A percentile compares a stretch with the other conserved stretches of the same genome.
These are phyloP conservation scores for Caenorhabditis briggsae DNA, from an alignment of 1,140 invertebrate species.

Conservation along the genomic window DNA sequence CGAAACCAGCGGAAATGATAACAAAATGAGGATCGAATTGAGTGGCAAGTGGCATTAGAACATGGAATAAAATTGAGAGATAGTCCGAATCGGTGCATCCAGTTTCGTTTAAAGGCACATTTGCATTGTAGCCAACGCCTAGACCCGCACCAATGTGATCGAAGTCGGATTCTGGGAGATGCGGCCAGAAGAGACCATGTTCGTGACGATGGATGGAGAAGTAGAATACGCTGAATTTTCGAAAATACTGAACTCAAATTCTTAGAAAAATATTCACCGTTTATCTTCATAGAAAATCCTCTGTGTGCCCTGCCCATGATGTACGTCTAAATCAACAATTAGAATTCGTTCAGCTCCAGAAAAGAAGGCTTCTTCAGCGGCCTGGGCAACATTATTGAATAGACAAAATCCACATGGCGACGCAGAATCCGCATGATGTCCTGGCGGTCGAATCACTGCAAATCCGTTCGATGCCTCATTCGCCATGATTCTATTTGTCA, in stretches of 20 bases:
- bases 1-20: slow-evolving; percentile 90
- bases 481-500: slow-evolving; percentile 36
- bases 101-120: slow-evolving; percentile 89
- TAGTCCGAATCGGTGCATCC: slow-evolving; percentile 90
- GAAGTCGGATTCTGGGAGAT: slow-evolving; percentile 88
- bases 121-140: slow-evolving; percentile 90
- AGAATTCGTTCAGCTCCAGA: slow-evolving; percentile 81
- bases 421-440: slow-evolving; percentile 92
- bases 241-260: no score
- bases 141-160: slow-evolving; percentile 85
- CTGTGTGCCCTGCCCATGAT: slow-evolving; percentile 94
- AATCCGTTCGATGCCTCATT: slow-evolving; percentile 55
- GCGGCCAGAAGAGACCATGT: slow-evolving; percentile 91
- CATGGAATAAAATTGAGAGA: slow-evolving; percentile 89
- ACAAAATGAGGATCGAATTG: slow-evolving; percentile 87
- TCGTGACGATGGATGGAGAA: slow-evolving; percentile 97
- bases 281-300: slow-evolving; percentile 92
- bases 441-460: slow-evolving; percentile 83
- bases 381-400: slow-evolving; percentile 94
- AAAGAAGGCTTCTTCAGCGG: slow-evolving; percentile 82
- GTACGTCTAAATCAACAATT: slow-evolving; percentile 96
- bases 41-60: slow-evolving; percentile 87
- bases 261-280: slow-evolving; percentile 80
- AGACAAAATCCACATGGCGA: slow-evolving; percentile 97
- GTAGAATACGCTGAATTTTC: slow-evolving; percentile 86